These are phyloP conservation scores for Mormyrus hasselquistii DNA, from an alignment of 2,797 vertebrate species.

Conservation along the genomic window DNA sequence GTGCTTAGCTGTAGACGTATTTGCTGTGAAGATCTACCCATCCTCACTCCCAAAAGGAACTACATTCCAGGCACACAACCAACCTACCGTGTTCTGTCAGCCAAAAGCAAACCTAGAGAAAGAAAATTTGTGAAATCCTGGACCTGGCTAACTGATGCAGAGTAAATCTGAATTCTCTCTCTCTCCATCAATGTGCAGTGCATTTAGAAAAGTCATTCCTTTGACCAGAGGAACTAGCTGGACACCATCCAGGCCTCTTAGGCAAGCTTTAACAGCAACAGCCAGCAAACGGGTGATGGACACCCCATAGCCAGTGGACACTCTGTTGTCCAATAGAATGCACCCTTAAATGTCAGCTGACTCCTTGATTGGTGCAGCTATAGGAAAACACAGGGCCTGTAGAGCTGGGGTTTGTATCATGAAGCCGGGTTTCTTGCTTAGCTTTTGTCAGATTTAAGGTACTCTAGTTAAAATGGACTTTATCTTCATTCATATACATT, in stretches of 20 bases:
- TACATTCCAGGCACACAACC: neutral
- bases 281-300: neutral
- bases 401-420: neutral
- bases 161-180: neutral
- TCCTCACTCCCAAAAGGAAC: neutral
- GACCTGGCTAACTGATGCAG: neutral
- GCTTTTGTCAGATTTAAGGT: neutral
- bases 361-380: neutral
- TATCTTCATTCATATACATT: neutral
- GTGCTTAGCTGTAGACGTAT: neutral
- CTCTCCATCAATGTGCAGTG: neutral
- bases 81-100: neutral
- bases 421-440: neutral
- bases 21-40: neutral
- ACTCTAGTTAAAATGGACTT: neutral
- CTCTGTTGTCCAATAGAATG: neutral
- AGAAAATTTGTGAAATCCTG: neutral
- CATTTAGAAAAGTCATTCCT: neutral
- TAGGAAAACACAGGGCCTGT: neutral
- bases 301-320: neutral
- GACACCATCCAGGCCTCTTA: neutral
- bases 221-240: neutral
- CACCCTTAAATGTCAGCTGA: conserved; percentile 14
- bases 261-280: neutral
- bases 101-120: neutral